phyloP scores from a whole-genome alignment of 2,888 invertebrate species.

The Parthenolecanium corni region DNA sequence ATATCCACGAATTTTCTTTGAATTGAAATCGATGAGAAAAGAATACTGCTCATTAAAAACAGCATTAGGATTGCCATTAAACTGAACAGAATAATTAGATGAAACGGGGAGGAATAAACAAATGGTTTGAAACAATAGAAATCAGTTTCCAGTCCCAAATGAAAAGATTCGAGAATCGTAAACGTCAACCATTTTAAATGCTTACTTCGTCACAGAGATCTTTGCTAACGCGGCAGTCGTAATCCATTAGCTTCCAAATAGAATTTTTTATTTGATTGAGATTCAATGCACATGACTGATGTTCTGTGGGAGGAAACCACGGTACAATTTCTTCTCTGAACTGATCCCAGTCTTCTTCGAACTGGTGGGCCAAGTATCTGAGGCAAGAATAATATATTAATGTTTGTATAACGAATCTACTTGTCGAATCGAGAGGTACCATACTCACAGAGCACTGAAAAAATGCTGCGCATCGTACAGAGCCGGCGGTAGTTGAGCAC shows the following conservation, averaged over 20 bases:
- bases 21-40: too few species aligned
- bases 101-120: too few species aligned
- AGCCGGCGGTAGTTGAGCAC: slow-evolving; percentile 40
- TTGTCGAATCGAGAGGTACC: background rate
- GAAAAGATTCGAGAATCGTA: too few species aligned
- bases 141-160: too few species aligned
- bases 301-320: slow-evolving; percentile 5
- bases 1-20: too few species aligned
- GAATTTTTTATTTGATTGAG: slow-evolving; percentile 2
- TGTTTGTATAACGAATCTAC: background rate
- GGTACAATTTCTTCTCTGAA: slow-evolving; percentile 2
- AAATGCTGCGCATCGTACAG: slow-evolving; percentile 45
- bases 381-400: slow-evolving; percentile 14
- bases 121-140: too few species aligned
- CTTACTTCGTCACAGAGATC: slow-evolving; percentile 6
- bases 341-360: slow-evolving; percentile 44
- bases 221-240: slow-evolving; percentile 10
- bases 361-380: slow-evolving; percentile 46
- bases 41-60: too few species aligned
- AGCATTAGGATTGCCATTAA: too few species aligned
- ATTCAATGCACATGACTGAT: background rate
- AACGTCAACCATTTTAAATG: too few species aligned
- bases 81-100: too few species aligned
- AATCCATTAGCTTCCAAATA: slow-evolving; percentile 3
- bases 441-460: slow-evolving; percentile 46